Evolutionary conservation across 2,888 invertebrate species (phyloP), one percentile per base, ranked within the genome.

Genomic region (Rosalia funebris): DNA sequence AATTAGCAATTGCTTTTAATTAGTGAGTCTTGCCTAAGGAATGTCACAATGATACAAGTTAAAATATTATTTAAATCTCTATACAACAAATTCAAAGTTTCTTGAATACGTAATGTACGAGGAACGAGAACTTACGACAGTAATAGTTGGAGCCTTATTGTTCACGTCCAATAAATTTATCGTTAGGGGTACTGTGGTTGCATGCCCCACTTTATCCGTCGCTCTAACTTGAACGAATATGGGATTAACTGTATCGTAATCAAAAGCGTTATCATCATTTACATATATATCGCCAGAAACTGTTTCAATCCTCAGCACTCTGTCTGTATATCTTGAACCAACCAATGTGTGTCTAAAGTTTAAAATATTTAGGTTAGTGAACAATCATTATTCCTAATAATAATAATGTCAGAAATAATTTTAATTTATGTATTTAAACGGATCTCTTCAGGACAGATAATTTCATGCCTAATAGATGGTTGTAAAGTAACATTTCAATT

Each of bases 161-260:
- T 92, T 92, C 39, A 91, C 85, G 78, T 92, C 92, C 3, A 80
- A 70, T 0, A 92, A 82, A 52, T 84, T 82, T 31, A 92, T 87
- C 16, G 83, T 83, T 7, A 90, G 74, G 66, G 87, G 85, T 0
- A 85, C 81, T 7, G 84, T 85, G 0, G 83, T 79, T 0, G 79
- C 82, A 75, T 88, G 83, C 0, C 81, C 77, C n/a, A 75, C 79
- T 2, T 81, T 54, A 70, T 84, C 84, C 10, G 68, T 71, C 0
- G 82, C 83, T 53, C 72, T 63, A 2, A 84, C 74, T 70, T 82
- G 80, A n/a, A 82, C 79, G 57, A 85, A 81, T 1, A 88, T 78
- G 50, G 84, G 81, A 46, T 79, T 83, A 72, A 87, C 86, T 17
- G 83, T 79, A 73, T 89, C 89, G 66, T 85, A 89, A 73, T 90